Evolutionary conservation across 2,888 invertebrate genomes (phyloP), one percentile per base, ranked within the genome.

Genomic region (Hyposoter didymator): DNA sequence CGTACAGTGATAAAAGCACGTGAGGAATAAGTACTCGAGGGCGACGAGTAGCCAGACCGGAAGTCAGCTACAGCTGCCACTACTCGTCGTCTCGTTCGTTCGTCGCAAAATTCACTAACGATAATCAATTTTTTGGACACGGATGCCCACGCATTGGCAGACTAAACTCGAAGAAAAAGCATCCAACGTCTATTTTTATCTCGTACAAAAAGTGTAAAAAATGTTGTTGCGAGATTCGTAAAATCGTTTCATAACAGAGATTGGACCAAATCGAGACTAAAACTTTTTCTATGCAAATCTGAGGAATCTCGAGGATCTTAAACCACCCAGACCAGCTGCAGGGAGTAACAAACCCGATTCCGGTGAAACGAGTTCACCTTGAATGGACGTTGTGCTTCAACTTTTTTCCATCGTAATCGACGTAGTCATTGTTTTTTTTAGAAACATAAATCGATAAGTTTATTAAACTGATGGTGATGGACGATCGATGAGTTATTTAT

Each of bases 351-450:
- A 22, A 19, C 0, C 28, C 22, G 19, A 14, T 7, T 17, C 39
- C 19, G 52, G 55, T 69, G 80, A 81, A 84, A 84, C 84, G 75
- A 12, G 84, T 80, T 84, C 49, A 72, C 80, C 84, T 81, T 84
- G 76, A 69, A 22, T 69, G 7, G 7, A 59, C 19, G 14, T 12
- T 12, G 6, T 59, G 19, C 2, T 39, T 7, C 3, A 28, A 73
- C 6, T 22, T 43, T 73, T 43, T 43, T 14, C 22, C 6, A 59
- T 75, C n/a, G 32, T 19, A 2, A 17, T 39, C 52, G 45, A 52
- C 49, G 35, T 32, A 59, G 49, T 32, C 52, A 22, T 59, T 28
- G 1, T 28, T 28, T 69, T 59, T 69, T 45, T 45, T n/a, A n/a
- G 17, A n/a, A n/a, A 22, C n/a, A 43, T 14, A 45, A 45, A 78